These are phyloP conservation scores for Malurus cyaneus DNA, from an alignment of 2,113 vertebrate genomes.

Conservation along the genomic window DNA sequence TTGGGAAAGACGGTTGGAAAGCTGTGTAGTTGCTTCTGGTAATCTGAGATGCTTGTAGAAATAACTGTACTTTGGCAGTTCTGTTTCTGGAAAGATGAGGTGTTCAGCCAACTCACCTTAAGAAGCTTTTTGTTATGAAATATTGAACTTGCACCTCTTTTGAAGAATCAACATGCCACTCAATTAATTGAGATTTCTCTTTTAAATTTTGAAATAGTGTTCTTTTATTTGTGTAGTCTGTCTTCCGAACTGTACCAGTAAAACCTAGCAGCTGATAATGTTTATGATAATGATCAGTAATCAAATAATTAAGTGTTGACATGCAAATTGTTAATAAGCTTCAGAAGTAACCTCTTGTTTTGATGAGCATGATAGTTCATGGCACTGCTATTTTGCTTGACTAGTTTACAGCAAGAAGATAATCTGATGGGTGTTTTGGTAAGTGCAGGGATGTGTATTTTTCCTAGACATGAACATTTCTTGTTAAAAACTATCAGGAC, in stretches of 20 bases:
- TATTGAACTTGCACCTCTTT: neutral
- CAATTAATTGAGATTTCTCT: neutral
- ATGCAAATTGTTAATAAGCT: neutral
- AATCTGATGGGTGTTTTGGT: neutral
- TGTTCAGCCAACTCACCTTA: neutral
- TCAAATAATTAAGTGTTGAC: slow-evolving; percentile 34
- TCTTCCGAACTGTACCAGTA: neutral
- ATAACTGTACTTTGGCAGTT: neutral
- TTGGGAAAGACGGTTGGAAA: neutral
- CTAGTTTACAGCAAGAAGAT: neutral
- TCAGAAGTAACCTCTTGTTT: slow-evolving; percentile 1
- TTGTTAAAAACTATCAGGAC: neutral
- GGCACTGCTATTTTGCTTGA: neutral
- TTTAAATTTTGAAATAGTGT: neutral
- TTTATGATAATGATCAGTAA: neutral
- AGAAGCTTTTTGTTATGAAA: neutral
- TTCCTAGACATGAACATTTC: neutral
- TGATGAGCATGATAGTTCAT: neutral
- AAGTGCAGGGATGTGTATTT: neutral
- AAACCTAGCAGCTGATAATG: neutral
- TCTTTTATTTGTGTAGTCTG: neutral
- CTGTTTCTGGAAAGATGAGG: neutral
- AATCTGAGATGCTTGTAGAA: neutral
- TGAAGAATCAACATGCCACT: neutral
- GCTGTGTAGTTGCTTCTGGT: neutral